A percentile compares a stretch with the other conserved stretches of the same genome.
These are phyloP conservation scores for Rafetus swinhoei DNA, from an alignment of 2,113 vertebrate genomes.

Conservation along the genomic window DNA sequence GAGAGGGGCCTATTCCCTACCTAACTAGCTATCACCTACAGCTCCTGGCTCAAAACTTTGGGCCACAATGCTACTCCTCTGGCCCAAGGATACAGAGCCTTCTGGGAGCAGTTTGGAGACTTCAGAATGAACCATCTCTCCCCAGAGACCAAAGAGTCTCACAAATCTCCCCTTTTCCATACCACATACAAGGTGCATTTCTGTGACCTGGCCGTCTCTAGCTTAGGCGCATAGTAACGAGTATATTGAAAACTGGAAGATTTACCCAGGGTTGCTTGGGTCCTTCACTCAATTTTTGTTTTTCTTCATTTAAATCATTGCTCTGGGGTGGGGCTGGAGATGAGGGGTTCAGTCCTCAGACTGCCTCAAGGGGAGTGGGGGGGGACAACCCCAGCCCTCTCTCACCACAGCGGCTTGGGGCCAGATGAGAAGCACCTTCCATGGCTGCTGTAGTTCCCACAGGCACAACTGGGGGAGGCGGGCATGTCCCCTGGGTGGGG, in stretches of 20 bases:
- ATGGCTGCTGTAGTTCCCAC: no score
- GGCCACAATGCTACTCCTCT: not conserved
- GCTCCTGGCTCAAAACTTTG: not conserved
- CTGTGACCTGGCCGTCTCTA: not conserved
- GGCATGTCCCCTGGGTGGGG: no score
- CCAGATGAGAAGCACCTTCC: no score
- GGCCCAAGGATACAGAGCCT: not conserved
- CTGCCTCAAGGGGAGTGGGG: no score
- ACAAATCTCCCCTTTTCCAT: not conserved
- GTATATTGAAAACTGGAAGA: not conserved
- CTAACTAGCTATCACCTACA: not conserved
- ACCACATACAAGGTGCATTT: not conserved
- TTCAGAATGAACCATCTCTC: not conserved
- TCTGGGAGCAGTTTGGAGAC: not conserved
- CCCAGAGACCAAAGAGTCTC: not conserved
- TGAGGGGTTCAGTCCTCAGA: no score
- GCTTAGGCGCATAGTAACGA: not conserved
- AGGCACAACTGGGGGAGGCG: no score
- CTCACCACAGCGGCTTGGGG: no score
- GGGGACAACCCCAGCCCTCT: no score
- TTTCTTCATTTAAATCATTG: no score
- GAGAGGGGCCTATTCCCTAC: not conserved
- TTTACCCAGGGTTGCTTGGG: no score
- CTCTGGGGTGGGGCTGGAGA: no score
- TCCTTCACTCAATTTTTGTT: no score